These are phyloP conservation scores for Turritopsis rubra DNA, from an alignment of 30 jellyfish, hydroid and myxozoan species.

Conservation along the genomic window DNA sequence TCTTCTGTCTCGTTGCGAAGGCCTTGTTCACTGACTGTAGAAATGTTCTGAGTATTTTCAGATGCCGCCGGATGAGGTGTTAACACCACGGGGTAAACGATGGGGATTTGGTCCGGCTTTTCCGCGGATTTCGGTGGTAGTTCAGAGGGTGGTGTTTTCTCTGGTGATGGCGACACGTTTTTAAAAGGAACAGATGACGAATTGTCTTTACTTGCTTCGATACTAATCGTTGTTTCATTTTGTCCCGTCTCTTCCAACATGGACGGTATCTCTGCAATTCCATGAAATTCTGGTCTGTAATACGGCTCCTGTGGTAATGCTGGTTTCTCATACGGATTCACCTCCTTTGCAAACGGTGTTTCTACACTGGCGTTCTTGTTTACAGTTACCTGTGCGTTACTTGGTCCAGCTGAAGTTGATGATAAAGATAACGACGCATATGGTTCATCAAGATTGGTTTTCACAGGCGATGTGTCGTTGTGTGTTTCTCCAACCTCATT, in stretches of 20 bases:
- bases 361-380: constrained; percentile 8
- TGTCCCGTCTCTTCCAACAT: constrained; percentile 5
- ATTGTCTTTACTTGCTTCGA: not conserved
- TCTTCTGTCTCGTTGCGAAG: too few relatives aligned
- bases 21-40: not conserved
- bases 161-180: not conserved
- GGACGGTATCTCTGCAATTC: not conserved
- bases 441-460: not conserved
- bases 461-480: not conserved
- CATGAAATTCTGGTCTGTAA: constrained; percentile 13
- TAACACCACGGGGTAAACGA: not conserved
- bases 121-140: not conserved
- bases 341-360: not conserved
- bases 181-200: not conserved
- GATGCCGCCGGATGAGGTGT: not conserved
- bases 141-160: not conserved
- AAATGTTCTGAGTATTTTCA: not conserved
- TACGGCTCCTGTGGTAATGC: constrained; percentile 29
- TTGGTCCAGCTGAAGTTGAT: not conserved
- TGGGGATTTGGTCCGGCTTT: not conserved
- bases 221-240: constrained; percentile 1
- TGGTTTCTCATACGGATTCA: not conserved
- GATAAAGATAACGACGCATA: not conserved
- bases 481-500: not conserved
- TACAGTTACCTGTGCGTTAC: not conserved